Percentiles rank a stretch among this genome's conserved stretches.
Conservation (phyloP, 2,113 vertebrate genomes). For the Nothocercus julius region DNA sequence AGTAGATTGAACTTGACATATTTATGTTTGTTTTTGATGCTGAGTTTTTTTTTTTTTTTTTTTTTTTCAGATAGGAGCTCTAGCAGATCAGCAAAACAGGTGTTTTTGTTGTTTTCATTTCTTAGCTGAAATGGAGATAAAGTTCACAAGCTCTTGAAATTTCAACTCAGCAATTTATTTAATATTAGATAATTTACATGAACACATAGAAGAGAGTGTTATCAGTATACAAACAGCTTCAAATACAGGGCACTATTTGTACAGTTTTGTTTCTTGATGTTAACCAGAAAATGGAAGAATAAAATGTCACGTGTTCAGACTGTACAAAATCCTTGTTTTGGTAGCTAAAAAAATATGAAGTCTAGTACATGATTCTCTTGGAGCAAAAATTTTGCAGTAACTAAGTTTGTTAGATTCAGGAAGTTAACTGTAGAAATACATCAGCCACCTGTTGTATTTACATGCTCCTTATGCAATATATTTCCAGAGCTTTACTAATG, state of each 20-base stretch:
- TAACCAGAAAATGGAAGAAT: slow-evolving; percentile 9
- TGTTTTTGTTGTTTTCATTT: not conserved
- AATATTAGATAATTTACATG: not conserved
- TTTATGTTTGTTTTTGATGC: not conserved
- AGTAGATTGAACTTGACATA: not conserved
- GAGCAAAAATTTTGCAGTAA: not conserved
- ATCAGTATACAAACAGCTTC: slow-evolving; percentile 10
- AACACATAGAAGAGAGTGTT: not conserved
- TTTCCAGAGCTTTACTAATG: not conserved
- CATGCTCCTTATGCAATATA: not conserved
- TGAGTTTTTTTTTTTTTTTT: not conserved
- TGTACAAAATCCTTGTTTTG: not conserved
- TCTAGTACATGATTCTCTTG: not conserved
- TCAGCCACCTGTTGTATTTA: not conserved
- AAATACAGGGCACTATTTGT: slow-evolving; percentile 48
- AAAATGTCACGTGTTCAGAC: not conserved
- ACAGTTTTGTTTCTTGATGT: slow-evolving; percentile 42
- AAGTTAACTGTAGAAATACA: not conserved
- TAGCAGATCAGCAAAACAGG: not conserved
- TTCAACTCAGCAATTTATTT: not conserved
- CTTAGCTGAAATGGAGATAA: not conserved
- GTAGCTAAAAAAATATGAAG: not conserved
- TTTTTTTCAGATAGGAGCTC: not conserved
- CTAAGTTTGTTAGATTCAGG: not conserved
- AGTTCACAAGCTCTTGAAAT: not conserved